Percentiles rank a stretch among this genome's conserved stretches.
Conservation (phyloP, 2,797 vertebrate species). For the Lophotriccus pileatus region DNA sequence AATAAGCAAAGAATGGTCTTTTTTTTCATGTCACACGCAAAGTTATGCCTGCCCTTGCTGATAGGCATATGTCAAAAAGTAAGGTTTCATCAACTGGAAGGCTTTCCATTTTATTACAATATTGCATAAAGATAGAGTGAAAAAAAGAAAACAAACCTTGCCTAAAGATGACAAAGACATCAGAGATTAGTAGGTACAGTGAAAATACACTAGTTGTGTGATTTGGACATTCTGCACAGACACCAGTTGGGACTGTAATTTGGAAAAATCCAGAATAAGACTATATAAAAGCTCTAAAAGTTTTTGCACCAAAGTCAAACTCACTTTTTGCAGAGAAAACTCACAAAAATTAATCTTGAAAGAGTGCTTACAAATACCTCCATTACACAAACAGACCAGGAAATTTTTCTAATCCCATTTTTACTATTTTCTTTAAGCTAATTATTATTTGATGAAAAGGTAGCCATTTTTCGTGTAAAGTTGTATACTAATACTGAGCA, state of each 20-base stretch:
- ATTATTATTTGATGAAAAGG: background rate
- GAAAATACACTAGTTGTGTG: background rate
- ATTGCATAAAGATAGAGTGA: background rate
- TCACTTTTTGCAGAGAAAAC: background rate
- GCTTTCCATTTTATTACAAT: background rate
- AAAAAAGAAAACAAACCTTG: rapidly evolving
- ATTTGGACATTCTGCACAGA: background rate
- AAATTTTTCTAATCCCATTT: background rate
- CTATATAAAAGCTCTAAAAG: background rate
- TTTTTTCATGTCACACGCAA: background rate
- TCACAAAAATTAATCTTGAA: background rate
- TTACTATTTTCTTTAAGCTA: background rate
- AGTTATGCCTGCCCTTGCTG: background rate
- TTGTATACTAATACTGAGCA: background rate
- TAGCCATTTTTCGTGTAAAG: background rate
- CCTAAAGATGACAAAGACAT: background rate
- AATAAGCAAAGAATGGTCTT: background rate
- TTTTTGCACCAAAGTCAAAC: background rate
- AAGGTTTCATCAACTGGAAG: background rate
- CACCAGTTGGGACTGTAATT: background rate
- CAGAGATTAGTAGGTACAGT: background rate
- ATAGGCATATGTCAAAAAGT: background rate
- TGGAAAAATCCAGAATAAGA: background rate
- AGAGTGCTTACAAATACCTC: background rate
- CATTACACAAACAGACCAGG: background rate